phyloP scores from a whole-genome alignment of 2,888 invertebrate genomes.

The Criorhina ranunculi region DNA sequence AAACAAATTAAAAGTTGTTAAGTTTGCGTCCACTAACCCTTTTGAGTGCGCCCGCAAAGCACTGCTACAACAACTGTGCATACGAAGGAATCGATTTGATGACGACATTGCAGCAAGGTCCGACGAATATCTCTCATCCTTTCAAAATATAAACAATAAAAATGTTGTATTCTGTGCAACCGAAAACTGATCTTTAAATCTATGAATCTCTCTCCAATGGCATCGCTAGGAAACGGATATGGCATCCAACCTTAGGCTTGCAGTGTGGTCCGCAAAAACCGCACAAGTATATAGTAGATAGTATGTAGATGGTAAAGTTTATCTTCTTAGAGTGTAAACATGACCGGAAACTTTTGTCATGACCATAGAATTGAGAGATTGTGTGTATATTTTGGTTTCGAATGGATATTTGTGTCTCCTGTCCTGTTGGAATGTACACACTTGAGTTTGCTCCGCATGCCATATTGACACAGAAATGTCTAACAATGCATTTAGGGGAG shows the following conservation, averaged over 20 bases:
- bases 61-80: constrained; percentile 22
- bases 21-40: constrained; percentile 66
- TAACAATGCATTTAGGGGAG: constrained; percentile 49
- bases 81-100: constrained; percentile 40
- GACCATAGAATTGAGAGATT: constrained; percentile 57
- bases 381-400: constrained; percentile 58
- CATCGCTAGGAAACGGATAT: constrained; percentile 52
- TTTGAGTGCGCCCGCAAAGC: background rate
- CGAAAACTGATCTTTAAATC: constrained; percentile 64
- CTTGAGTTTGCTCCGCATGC: constrained; percentile 43
- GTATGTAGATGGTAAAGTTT: constrained; percentile 69
- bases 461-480: constrained; percentile 61
- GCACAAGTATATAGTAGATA: constrained; percentile 14
- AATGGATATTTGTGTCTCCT: constrained; percentile 34
- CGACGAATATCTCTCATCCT: constrained; percentile 45
- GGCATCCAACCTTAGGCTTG: constrained; percentile 51
- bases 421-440: constrained; percentile 51
- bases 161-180: constrained; percentile 35
- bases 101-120: background rate
- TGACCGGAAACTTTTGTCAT: constrained; percentile 72
- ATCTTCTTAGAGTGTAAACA: constrained; percentile 73
- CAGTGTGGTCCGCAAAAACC: constrained; percentile 47
- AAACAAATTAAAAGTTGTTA: constrained; percentile 75
- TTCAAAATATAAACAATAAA: constrained; percentile 52
- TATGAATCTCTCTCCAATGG: constrained; percentile 53